These are phyloP conservation scores for Bubo blakistoni DNA, from an alignment of 2,113 vertebrate species.

Conservation along the genomic window DNA sequence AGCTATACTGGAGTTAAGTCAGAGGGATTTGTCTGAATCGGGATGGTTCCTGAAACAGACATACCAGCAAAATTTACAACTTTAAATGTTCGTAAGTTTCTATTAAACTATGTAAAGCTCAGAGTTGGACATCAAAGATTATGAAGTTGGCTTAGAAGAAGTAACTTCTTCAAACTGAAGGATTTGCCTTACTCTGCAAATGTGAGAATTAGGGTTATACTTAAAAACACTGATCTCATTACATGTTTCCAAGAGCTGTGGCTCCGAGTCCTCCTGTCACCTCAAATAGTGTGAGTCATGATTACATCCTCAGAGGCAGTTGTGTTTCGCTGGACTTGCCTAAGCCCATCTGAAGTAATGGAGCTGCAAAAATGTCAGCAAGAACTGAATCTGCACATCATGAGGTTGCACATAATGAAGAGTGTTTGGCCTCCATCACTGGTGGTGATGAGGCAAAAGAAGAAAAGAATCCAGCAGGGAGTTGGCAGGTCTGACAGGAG, in stretches of 20 bases:
- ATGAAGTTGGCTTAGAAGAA: not conserved
- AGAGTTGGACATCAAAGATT: not conserved
- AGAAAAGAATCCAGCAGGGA: not conserved
- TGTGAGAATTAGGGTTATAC: not conserved
- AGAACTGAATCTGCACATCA: not conserved
- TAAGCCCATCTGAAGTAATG: not conserved
- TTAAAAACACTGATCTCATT: not conserved
- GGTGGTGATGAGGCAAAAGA: not conserved
- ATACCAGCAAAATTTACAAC: not conserved
- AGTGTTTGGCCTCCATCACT: not conserved
- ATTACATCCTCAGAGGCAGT: not conserved
- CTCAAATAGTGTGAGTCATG: not conserved
- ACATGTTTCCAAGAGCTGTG: not conserved
- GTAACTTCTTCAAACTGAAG: not conserved
- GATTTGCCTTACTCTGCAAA: not conserved
- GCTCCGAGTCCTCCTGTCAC: not conserved
- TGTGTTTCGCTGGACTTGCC: not conserved
- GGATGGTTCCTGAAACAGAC: not conserved
- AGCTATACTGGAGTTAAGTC: not conserved
- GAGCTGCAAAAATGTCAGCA: not conserved
- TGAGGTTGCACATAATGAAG: not conserved
- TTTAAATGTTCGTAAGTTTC: not conserved
- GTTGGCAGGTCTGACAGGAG: not conserved
- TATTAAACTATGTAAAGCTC: not conserved
- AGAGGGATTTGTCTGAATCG: not conserved